These are phyloP conservation scores for Pseudomyrmex sp. DNA, from an alignment of 1,140 invertebrate genomes.

Conservation along the genomic window DNA sequence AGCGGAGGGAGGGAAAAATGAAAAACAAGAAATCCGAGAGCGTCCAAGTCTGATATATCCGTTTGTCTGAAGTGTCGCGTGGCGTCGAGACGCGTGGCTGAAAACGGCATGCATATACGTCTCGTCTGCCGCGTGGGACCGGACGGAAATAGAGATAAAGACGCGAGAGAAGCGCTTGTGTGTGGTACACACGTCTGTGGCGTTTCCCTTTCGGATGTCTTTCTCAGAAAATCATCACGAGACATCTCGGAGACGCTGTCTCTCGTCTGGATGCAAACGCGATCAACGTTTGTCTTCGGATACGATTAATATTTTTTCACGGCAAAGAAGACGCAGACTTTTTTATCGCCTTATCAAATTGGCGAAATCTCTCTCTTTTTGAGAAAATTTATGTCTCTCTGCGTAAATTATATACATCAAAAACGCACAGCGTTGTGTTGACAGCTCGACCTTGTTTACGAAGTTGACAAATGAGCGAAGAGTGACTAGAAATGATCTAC, in stretches of 20 bases:
- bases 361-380: too few species aligned
- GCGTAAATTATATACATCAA: not conserved
- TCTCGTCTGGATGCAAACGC: not conserved
- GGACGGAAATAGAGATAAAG: slow-evolving; percentile 47
- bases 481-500: not conserved
- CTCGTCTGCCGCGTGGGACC: slow-evolving; percentile 20
- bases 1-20: not conserved
- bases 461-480: slow-evolving; percentile 2
- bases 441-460: not conserved
- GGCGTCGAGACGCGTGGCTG: slow-evolving; percentile 18
- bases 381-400: too few species aligned
- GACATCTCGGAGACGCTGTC: slow-evolving; percentile 37
- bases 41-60: too few species aligned
- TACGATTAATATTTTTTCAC: too few species aligned
- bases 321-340: too few species aligned
- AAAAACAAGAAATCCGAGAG: not conserved
- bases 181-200: not conserved
- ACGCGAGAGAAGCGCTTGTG: not conserved
- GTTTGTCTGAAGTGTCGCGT: slow-evolving; percentile 31
- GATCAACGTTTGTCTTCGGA: too few species aligned
- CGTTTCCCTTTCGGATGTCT: slow-evolving; percentile 30
- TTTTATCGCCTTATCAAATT: too few species aligned
- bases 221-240: slow-evolving; percentile 30
- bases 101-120: slow-evolving; percentile 26
- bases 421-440: not conserved